These are phyloP conservation scores for Solen grandis DNA, from an alignment of 1,140 invertebrate species.

Conservation along the genomic window DNA sequence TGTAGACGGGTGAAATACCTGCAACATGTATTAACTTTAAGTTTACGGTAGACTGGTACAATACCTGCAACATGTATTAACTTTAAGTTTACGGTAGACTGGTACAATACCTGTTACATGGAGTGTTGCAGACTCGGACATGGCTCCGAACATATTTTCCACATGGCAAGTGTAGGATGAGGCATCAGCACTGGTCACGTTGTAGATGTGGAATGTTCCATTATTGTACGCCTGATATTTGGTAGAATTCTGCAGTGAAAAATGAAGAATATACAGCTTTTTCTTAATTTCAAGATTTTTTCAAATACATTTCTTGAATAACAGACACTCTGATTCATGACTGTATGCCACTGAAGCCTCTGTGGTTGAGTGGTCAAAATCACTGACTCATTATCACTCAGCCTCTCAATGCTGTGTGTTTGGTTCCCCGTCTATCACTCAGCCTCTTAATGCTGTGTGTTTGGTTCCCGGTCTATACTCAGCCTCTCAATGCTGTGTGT, in stretches of 20 bases:
- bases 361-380: not conserved
- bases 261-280: not conserved
- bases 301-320: not conserved
- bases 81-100: too few species aligned
- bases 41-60: too few species aligned
- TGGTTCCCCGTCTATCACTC: too few species aligned
- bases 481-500: too few species aligned
- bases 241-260: conserved; percentile 7
- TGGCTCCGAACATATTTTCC: conserved; percentile 28
- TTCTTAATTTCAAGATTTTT: not conserved
- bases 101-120: conserved; percentile 49
- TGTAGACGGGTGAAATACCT: too few species aligned
- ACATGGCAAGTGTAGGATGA: conserved; percentile 39
- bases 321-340: not conserved
- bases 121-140: conserved; percentile 29
- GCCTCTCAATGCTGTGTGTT: too few species aligned
- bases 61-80: too few species aligned
- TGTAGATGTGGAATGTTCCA: conserved; percentile 36
- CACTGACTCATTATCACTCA: not conserved
- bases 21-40: too few species aligned
- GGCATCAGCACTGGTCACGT: conserved; percentile 21
- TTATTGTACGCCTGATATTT: conserved; percentile 27
- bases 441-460: too few species aligned
- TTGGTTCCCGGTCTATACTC: too few species aligned
- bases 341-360: not conserved